A percentile compares a stretch with the other conserved stretches of the same genome.
Conservation (phyloP, 2,888 invertebrate species). For the Lumbricus terrestris region DNA sequence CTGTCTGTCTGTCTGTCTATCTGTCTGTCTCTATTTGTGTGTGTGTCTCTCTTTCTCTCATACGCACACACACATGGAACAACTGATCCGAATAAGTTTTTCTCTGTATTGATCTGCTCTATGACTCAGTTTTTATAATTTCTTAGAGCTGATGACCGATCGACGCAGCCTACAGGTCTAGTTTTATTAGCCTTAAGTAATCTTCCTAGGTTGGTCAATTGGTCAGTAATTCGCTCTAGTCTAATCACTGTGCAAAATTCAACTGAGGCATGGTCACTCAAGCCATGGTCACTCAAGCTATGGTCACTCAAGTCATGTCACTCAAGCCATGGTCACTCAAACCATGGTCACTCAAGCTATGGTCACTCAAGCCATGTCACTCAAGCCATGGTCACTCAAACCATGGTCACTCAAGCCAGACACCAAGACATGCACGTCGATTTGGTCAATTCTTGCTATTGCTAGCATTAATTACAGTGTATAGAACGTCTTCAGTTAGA, state of each 20-base stretch:
- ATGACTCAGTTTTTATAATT: neutral
- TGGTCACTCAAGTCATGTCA: neutral
- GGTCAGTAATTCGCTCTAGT: neutral
- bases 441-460: neutral
- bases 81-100: neutral
- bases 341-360: too few species aligned
- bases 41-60: too few species aligned
- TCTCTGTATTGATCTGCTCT: neutral
- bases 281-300: too few species aligned
- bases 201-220: neutral
- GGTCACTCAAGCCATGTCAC: slow-evolving; percentile 3
- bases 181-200: neutral
- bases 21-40: too few species aligned
- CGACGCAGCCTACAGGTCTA: neutral
- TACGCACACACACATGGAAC: too few species aligned
- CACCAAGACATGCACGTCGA: neutral
- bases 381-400: too few species aligned
- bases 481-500: neutral
- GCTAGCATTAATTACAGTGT: neutral
- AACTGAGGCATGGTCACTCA: neutral
- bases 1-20: too few species aligned
- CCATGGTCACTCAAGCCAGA: too few species aligned
- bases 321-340: too few species aligned
- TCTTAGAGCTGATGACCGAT: neutral
- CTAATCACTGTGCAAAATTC: neutral